These are phyloP conservation scores for Caranx ignobilis DNA, from an alignment of 2,113 vertebrate species.

Conservation along the genomic window DNA sequence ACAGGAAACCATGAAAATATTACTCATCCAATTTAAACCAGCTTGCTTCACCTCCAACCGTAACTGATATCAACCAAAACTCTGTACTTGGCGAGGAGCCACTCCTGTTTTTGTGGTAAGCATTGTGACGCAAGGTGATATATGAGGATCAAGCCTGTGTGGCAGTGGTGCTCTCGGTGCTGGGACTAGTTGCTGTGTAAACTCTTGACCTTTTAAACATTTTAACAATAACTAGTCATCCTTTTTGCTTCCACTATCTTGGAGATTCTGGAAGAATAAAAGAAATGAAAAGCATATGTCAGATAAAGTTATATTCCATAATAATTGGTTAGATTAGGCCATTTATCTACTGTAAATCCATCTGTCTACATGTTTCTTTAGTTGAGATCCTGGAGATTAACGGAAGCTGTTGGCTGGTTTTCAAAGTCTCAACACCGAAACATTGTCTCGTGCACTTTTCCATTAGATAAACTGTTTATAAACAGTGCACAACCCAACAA, in stretches of 20 bases:
- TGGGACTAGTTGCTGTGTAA: background rate
- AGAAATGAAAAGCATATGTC: background rate
- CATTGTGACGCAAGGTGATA: conserved; percentile 1
- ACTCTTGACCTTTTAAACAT: background rate
- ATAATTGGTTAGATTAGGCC: background rate
- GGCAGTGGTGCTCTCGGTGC: background rate
- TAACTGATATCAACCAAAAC: background rate
- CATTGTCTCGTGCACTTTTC: background rate
- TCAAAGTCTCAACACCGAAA: background rate
- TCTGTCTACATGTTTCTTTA: background rate
- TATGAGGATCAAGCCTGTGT: conserved; percentile 9
- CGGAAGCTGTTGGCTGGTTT: background rate
- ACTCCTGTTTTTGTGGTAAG: background rate
- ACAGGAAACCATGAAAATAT: conserved; percentile 17
- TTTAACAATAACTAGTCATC: conserved; percentile 56
- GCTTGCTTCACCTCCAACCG: background rate
- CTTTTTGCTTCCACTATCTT: conserved; percentile 73
- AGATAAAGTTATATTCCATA: background rate
- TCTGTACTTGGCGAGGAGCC: conserved; percentile 8
- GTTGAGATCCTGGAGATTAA: background rate
- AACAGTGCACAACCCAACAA: background rate
- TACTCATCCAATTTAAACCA: conserved; percentile 3
- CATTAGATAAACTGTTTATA: background rate
- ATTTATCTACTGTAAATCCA: background rate
- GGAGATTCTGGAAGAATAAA: conserved; percentile 66